Evolutionary conservation across 2,113 vertebrate species (phyloP), one percentile per base, ranked within the genome.

Genomic region (Rhinolophus sinicus): DNA sequence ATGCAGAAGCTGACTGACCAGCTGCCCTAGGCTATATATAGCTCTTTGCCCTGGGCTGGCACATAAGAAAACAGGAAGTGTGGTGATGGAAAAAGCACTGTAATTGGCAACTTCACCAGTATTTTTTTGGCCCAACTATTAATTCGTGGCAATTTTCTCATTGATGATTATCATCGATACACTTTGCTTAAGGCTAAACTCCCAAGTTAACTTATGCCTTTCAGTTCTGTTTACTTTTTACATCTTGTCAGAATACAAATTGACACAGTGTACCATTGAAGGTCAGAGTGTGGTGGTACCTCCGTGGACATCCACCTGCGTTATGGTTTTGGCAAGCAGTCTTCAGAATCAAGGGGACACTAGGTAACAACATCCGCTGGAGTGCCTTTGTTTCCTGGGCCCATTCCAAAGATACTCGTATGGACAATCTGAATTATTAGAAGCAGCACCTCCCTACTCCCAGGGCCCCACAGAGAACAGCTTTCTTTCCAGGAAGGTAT

Each of bases 181-280:
- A 40, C 54, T 35, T 22, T 30, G n/a, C 28, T 85, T 38, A 13
- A 5, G 21, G 86, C 35, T 33, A 76, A 94, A 47, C 7, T 56
- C 64, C 30, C 60, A 6, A 76, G n/a, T 35, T 60, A 30, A 60
- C 5, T 16, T 56, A 26, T 4, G 33, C 16, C 56, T 60, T 50
- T 35, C 28, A 4, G 28, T 21, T 56, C 80, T 30, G 1, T 30
- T 93, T 82, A 14, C 60, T 72, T 54, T 64, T 69, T 65, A 26
- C 6, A 33, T 47, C 75, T 67, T 35, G 28, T 93, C 60, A 72
- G 38, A 54, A 3, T 56, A 11, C 35, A 44, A 50, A 22, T 19
- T 21, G 38, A 14, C 2, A 6, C 6, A 47, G 4, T 0, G 24
- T 0, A 5, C n/a, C 19, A n/a, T 1, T 1, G 15, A 21, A 77